Evolutionary conservation across 1,140 invertebrate species (phyloP).

Genomic region (Ditylenchus dipsaci): DNA sequence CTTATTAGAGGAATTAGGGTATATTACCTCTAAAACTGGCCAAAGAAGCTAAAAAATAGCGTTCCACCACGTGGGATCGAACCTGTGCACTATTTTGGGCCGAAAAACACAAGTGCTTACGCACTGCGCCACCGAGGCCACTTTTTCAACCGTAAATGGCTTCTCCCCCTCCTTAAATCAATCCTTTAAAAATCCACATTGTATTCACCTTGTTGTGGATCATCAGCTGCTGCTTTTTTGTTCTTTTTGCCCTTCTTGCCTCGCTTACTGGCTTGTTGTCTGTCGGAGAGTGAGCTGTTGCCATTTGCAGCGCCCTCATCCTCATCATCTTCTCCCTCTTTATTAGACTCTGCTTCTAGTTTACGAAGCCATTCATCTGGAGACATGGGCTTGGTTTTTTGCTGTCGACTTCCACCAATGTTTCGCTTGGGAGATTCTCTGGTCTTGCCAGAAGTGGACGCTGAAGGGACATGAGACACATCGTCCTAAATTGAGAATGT

Average conservation of each 20-base stretch:
- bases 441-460: conserved; percentile 6
- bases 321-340: conserved; percentile 42
- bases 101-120: too few species aligned
- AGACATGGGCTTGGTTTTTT: conserved; percentile 46
- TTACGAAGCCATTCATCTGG: conserved; percentile 50
- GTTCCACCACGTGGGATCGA: too few species aligned
- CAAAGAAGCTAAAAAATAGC: too few species aligned
- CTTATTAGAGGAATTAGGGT: too few species aligned
- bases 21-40: too few species aligned
- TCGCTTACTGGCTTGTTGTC: background rate
- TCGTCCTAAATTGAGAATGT: background rate
- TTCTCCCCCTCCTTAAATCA: too few species aligned
- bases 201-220: background rate
- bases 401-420: conserved; percentile 9
- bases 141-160: too few species aligned
- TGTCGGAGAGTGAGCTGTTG: background rate
- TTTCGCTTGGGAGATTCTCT: conserved; percentile 21
- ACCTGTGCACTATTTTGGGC: too few species aligned
- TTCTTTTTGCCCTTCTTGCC: background rate
- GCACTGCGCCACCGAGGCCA: too few species aligned
- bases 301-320: conserved; percentile 6
- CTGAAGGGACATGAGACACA: background rate
- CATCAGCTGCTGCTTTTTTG: background rate
- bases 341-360: conserved; percentile 36
- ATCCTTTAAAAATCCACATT: too few species aligned